Evolutionary conservation across 2,888 invertebrate species (phyloP).

Genomic region (Slavum lentiscoides): DNA sequence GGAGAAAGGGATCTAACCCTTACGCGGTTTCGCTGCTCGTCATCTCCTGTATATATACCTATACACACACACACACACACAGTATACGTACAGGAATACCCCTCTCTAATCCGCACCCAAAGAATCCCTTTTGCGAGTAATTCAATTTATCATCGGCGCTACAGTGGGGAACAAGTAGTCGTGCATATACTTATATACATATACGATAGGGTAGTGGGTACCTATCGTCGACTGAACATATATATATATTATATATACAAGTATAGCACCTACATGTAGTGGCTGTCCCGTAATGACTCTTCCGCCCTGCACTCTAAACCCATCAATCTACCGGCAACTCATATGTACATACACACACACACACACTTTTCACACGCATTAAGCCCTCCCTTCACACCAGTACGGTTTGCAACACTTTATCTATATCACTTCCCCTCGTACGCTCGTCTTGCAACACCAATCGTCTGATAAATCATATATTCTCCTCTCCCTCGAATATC

Average conservation of each 20-base stretch:
- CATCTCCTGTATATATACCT: too few relatives aligned
- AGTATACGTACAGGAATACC: neutral
- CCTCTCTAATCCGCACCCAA: neutral
- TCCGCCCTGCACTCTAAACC: too few relatives aligned
- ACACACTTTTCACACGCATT: neutral
- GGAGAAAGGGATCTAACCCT: neutral
- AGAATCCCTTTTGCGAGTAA: constrained; percentile 24
- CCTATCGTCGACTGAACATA: neutral
- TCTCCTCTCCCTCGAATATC: too few relatives aligned
- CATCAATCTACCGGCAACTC: too few relatives aligned
- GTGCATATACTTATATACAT: neutral
- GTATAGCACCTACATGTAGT: neutral
- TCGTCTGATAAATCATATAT: too few relatives aligned
- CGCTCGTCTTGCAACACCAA: too few relatives aligned
- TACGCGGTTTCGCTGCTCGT: too few relatives aligned
- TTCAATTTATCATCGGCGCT: constrained; percentile 23
- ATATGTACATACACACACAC: neutral
- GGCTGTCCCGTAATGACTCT: neutral
- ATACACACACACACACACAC: too few relatives aligned
- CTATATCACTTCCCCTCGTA: too few relatives aligned
- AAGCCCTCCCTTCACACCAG: too few relatives aligned
- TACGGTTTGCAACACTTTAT: too few relatives aligned
- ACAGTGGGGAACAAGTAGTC: neutral
- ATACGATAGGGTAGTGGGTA: neutral
- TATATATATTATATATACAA: neutral